phyloP scores from a whole-genome alignment of 30 jellyfish, hydroid and myxozoan genomes.

The Chrysaora quinquecirrha region DNA sequence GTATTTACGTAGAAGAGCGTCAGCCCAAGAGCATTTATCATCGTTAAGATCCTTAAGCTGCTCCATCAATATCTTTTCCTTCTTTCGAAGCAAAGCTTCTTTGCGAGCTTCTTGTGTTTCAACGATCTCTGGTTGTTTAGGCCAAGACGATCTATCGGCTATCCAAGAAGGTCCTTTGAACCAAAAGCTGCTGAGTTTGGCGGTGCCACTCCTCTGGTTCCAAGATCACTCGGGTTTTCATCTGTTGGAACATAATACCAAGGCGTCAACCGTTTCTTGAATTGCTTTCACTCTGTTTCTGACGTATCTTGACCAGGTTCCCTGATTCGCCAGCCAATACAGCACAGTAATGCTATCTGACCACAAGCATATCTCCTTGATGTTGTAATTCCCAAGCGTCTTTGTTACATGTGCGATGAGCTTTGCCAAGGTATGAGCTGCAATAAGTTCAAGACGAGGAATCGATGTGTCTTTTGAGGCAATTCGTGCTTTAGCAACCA shows the following conservation, averaged over 20 bases:
- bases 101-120: slow-evolving; percentile 19
- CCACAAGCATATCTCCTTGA: slow-evolving; percentile 35
- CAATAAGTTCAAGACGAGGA: slow-evolving; percentile 52
- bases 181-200: slow-evolving; percentile 36
- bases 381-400: slow-evolving; percentile 6
- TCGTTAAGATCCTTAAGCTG: neutral
- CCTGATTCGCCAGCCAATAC: slow-evolving; percentile 58
- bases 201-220: slow-evolving; percentile 63
- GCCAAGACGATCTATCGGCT: slow-evolving; percentile 21
- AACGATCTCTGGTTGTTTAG: slow-evolving; percentile 1
- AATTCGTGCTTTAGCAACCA: slow-evolving; percentile 53
- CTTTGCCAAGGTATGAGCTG: slow-evolving; percentile 63
- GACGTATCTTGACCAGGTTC: slow-evolving; percentile 51
- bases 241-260: slow-evolving; percentile 56
- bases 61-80: slow-evolving; percentile 17
- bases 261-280: slow-evolving; percentile 9
- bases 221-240: slow-evolving; percentile 53
- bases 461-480: slow-evolving; percentile 7
- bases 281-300: slow-evolving; percentile 66
- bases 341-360: slow-evolving; percentile 66
- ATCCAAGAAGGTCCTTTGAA: slow-evolving; percentile 46
- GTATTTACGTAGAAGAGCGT: slow-evolving; percentile 15
- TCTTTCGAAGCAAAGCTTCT: slow-evolving; percentile 22
- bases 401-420: slow-evolving; percentile 30
- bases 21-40: neutral